Evolutionary conservation across 2,113 vertebrate species (phyloP).

Genomic region (Salvelinus namaycush): DNA sequence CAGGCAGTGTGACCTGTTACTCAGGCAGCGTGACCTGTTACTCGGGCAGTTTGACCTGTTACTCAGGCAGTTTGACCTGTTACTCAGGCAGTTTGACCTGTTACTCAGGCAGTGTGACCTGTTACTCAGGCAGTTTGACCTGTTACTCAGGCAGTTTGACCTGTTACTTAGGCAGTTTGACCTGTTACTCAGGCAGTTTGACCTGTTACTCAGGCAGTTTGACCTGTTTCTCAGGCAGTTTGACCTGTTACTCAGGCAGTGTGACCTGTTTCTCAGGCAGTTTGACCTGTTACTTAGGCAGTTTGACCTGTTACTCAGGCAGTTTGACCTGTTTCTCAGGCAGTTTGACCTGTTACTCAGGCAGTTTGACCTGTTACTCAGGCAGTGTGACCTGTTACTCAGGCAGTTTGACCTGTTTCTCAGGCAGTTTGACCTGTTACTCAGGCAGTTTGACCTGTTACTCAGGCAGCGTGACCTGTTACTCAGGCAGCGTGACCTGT

Average conservation of each 20-base stretch:
- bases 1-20: conserved; percentile 8
- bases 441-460: conserved; percentile 56
- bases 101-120: conserved; percentile 56
- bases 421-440: conserved; percentile 3
- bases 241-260: conserved; percentile 52
- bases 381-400: conserved; percentile 55
- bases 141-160: conserved; percentile 37
- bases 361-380: conserved; percentile 30
- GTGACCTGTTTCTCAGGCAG: conserved; percentile 54
- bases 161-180: conserved; percentile 56
- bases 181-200: conserved; percentile 56
- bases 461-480: conserved; percentile 54
- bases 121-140: too few relatives aligned
- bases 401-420: conserved; percentile 42
- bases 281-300: conserved; percentile 55
- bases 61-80: conserved; percentile 54
- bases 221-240: conserved; percentile 50
- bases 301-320: conserved; percentile 34
- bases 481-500: conserved; percentile 53
- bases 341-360: conserved; percentile 38
- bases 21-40: conserved; percentile 56
- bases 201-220: conserved; percentile 56
- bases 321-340: conserved; percentile 35
- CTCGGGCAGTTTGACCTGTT: conserved; percentile 54
- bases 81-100: conserved; percentile 56